phyloP scores from a whole-genome alignment of 2,113 vertebrate genomes.

The Micronisus gabar region DNA sequence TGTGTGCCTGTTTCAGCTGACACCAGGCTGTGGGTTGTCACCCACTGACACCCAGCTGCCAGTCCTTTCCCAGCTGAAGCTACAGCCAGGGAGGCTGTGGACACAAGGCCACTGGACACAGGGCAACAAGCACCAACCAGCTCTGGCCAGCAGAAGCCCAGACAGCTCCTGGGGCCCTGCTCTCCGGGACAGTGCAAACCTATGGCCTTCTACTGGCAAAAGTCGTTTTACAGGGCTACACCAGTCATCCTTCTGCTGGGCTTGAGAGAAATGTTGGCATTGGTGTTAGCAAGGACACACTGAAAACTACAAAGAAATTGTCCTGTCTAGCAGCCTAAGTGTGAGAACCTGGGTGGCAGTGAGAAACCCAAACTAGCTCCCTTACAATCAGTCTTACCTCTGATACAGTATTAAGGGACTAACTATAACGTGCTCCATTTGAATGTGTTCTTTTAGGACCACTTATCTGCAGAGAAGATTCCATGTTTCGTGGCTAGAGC shows the following conservation, averaged over 20 bases:
- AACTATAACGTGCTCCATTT: neutral
- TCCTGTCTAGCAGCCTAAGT: neutral
- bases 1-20: neutral
- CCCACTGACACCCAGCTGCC: too few relatives aligned
- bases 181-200: neutral
- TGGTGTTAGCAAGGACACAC: neutral
- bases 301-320: neutral
- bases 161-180: neutral
- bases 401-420: neutral
- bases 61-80: neutral
- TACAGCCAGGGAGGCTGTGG: fast-evolving
- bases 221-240: fast-evolving
- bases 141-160: neutral
- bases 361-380: neutral
- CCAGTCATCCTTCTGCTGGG: neutral
- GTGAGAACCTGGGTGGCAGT: neutral
- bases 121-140: neutral
- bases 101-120: neutral
- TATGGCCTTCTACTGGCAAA: neutral
- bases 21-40: neutral
- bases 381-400: neutral
- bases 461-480: neutral
- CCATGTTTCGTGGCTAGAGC: neutral
- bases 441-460: neutral
- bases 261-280: neutral